Conservation (phyloP, 2,113 vertebrate species). For the Bucco capensis region DNA sequence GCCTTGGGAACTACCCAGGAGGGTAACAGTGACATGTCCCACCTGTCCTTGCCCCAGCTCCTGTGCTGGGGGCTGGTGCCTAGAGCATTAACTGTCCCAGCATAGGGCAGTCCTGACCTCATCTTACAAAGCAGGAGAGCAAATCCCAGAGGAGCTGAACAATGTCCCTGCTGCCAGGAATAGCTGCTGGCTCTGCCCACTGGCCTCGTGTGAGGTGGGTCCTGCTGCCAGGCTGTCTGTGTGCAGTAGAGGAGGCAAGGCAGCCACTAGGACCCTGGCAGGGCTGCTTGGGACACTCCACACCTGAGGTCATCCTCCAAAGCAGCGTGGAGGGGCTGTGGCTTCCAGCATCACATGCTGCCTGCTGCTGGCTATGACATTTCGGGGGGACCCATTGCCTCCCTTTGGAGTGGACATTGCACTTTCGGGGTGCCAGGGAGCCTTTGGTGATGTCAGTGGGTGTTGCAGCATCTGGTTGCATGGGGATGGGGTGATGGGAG, state of each 20-base stretch:
- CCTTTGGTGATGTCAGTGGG: accelerated
- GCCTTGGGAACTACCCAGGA: background rate
- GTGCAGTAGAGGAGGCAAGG: background rate
- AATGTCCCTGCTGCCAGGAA: conserved; percentile 4
- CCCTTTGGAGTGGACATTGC: background rate
- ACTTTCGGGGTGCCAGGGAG: background rate
- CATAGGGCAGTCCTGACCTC: background rate
- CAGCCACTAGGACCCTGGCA: background rate
- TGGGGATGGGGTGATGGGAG: background rate
- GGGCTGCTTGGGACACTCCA: background rate
- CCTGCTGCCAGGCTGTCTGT: background rate
- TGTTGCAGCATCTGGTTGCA: background rate
- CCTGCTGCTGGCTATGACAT: background rate
- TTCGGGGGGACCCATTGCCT: background rate
- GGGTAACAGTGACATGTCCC: background rate
- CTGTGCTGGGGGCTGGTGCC: background rate
- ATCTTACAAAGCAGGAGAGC: conserved; percentile 13
- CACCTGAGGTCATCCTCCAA: conserved; percentile 57
- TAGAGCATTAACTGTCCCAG: conserved; percentile 47
- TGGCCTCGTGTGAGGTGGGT: background rate
- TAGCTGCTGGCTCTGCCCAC: conserved; percentile 14
- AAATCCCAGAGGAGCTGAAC: background rate
- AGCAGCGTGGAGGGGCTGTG: background rate
- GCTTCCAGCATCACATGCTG: background rate
- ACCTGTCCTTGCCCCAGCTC: background rate